Conservation (phyloP, 1,140 invertebrate genomes). For the Lerema accius region DNA sequence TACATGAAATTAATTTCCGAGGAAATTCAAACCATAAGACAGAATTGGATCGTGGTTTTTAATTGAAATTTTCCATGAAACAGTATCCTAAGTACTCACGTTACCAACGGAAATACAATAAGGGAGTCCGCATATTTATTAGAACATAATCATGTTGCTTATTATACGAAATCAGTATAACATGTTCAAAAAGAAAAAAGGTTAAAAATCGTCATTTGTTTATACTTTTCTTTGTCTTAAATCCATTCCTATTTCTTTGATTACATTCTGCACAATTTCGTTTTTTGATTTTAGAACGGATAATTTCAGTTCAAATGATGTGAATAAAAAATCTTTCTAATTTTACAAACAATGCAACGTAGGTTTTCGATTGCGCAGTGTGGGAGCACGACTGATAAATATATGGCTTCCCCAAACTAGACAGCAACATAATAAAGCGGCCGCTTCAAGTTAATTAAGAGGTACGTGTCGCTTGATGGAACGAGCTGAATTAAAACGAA, state of each 20-base stretch:
- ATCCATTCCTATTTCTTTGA: too few relatives aligned
- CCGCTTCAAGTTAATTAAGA: conserved; percentile 39
- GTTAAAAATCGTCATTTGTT: too few relatives aligned
- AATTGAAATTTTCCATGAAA: conserved; percentile 27
- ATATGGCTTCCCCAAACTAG: conserved; percentile 4
- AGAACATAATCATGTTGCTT: too few relatives aligned
- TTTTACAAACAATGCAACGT: neutral
- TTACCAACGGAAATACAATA: conserved; percentile 1
- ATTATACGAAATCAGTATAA: too few relatives aligned
- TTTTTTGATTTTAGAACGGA: too few relatives aligned
- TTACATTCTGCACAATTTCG: too few relatives aligned
- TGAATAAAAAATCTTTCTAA: too few relatives aligned
- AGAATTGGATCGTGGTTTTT: conserved; percentile 27
- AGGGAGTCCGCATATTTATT: conserved; percentile 2
- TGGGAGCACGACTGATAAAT: neutral
- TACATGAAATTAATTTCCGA: conserved; percentile 13
- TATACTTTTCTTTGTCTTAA: too few relatives aligned
- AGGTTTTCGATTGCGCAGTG: too few relatives aligned
- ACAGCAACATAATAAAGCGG: conserved; percentile 38
- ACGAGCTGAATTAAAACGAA: conserved; percentile 36
- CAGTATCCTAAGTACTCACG: conserved; percentile 11
- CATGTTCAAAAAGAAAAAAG: too few relatives aligned
- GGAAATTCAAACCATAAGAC: conserved; percentile 19
- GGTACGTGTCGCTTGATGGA: conserved; percentile 29
- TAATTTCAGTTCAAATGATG: too few relatives aligned